Conservation (phyloP, 1,140 invertebrate genomes). For the Pseudomyrmex sp. region DNA sequence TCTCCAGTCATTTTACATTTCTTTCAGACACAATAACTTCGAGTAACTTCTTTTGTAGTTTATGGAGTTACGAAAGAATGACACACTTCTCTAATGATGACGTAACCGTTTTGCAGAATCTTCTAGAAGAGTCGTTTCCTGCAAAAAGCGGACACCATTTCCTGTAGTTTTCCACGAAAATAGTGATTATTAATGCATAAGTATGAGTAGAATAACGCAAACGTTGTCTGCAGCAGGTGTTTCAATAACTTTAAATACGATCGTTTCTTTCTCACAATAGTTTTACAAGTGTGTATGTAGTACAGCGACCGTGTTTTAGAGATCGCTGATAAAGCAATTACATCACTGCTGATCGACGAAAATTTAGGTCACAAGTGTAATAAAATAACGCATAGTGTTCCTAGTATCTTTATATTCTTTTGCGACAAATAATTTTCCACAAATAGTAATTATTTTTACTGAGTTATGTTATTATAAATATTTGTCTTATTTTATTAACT, state of each 20-base stretch:
- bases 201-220: constrained; percentile 14
- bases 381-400: constrained; percentile 2
- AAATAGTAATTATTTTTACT: too few species aligned
- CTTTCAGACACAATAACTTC: not conserved
- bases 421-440: too few species aligned
- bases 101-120: constrained; percentile 21
- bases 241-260: constrained; percentile 6
- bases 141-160: constrained; percentile 17
- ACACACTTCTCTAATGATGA: constrained; percentile 16
- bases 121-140: constrained; percentile 26
- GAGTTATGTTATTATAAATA: too few species aligned
- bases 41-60: constrained; percentile 38
- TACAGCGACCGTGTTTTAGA: not conserved
- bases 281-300: constrained; percentile 20
- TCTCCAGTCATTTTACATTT: constrained; percentile 2
- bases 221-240: not conserved
- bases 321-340: constrained; percentile 21
- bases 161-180: constrained; percentile 44
- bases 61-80: constrained; percentile 29
- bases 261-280: constrained; percentile 28
- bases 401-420: not conserved
- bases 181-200: constrained; percentile 36
- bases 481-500: too few species aligned
- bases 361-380: not conserved
- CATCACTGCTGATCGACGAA: not conserved